Conservation (phyloP, 2,797 vertebrate genomes). For the Melanotaenia pygmaea region DNA sequence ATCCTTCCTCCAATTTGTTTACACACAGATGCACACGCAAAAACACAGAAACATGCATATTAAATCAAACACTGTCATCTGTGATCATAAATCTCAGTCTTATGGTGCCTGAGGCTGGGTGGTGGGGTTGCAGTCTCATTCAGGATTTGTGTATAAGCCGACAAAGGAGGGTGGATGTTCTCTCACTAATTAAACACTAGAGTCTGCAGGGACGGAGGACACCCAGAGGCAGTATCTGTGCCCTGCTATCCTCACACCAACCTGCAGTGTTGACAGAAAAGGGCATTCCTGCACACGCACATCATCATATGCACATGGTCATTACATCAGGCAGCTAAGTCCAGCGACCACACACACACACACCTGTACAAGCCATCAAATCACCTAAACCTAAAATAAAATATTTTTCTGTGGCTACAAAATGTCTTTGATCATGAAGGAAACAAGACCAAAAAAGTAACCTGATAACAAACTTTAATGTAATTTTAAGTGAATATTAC, state of each 20-base stretch:
- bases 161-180: slow-evolving; percentile 66
- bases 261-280: slow-evolving; percentile 59
- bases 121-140: slow-evolving; percentile 38
- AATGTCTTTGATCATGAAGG: not conserved
- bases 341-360: not conserved
- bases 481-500: too few relatives aligned
- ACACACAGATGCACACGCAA: slow-evolving; percentile 5
- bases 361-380: not conserved
- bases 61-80: slow-evolving; percentile 15
- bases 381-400: not conserved
- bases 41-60: slow-evolving; percentile 11
- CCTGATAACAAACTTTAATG: not conserved
- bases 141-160: slow-evolving; percentile 62
- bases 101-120: slow-evolving; percentile 3
- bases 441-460: not conserved
- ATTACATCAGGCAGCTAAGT: slow-evolving; percentile 38
- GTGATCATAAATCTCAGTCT: slow-evolving; percentile 47
- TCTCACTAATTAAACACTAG: slow-evolving; percentile 74
- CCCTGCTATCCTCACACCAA: slow-evolving; percentile 64
- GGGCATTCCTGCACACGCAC: slow-evolving; percentile 59
- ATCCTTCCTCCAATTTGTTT: not conserved
- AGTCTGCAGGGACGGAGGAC: slow-evolving; percentile 61
- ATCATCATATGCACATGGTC: slow-evolving; percentile 15
- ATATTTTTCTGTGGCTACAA: not conserved
- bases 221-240: slow-evolving; percentile 50